Percentiles rank a stretch among this genome's conserved stretches.
Conservation (phyloP, 2,888 invertebrate species). For the Choreutis nemorana region DNA sequence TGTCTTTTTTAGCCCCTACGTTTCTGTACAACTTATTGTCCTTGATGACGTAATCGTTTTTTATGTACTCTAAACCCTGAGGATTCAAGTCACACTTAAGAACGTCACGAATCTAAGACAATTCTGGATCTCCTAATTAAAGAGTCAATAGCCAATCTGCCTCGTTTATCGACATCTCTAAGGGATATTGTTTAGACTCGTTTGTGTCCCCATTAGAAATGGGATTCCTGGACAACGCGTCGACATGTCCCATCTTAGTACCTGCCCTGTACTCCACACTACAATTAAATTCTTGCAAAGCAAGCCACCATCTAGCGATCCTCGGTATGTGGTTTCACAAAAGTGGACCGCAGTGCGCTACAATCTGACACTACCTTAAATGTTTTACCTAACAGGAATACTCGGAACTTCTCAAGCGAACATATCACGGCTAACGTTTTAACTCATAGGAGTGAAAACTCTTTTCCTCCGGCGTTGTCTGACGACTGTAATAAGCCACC, state of each 20-base stretch:
- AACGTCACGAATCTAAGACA: conserved; percentile 10
- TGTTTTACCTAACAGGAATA: conserved; percentile 10
- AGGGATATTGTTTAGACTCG: conserved; percentile 2
- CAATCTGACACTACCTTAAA: conserved; percentile 13
- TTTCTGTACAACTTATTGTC: conserved; percentile 10
- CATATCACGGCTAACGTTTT: conserved; percentile 9
- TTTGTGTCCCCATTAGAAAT: neutral
- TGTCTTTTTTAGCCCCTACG: conserved; percentile 8
- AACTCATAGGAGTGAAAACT: conserved; percentile 13
- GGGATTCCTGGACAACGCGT: conserved; percentile 7
- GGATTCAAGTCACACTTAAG: conserved; percentile 6
- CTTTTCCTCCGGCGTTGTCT: conserved; percentile 13
- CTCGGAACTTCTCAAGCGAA: conserved; percentile 11
- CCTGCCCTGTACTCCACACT: conserved; percentile 3
- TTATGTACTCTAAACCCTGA: conserved; percentile 9
- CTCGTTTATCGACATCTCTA: conserved; percentile 8
- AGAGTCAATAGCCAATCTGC: conserved; percentile 11
- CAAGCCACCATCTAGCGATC: conserved; percentile 11
- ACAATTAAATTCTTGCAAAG: conserved; percentile 8
- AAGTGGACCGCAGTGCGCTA: conserved; percentile 11
- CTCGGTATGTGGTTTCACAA: conserved; percentile 11
- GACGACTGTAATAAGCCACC: conserved; percentile 12
- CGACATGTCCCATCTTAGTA: conserved; percentile 7
- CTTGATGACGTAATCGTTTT: conserved; percentile 12
- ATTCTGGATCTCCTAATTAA: conserved; percentile 9